Percentiles rank a stretch among this genome's conserved stretches.
Evolutionary conservation across 37 sponge, comb jelly and placozoan species (phyloP).

Genomic region (Haliclona indistincta): DNA sequence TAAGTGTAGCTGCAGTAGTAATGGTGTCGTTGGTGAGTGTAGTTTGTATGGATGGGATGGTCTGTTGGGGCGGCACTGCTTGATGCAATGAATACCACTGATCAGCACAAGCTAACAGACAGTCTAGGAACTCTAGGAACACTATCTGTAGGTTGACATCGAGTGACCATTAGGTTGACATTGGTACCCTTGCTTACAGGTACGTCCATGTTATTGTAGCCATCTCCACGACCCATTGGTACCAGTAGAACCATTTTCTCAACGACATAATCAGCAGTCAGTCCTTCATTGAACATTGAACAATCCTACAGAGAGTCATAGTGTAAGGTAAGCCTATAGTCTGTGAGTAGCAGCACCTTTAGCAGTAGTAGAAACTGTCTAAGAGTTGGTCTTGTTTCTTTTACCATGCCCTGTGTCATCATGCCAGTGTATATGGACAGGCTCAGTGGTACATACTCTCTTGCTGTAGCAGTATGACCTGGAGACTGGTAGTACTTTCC

Average conservation of each 20-base stretch:
- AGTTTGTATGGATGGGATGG: no score
- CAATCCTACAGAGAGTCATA: slow-evolving; percentile 15
- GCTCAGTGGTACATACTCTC: no score
- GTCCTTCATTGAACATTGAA: slow-evolving; percentile 6
- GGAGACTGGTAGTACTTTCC: no score
- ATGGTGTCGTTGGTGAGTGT: no score
- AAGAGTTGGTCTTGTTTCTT: no score
- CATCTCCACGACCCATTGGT: slow-evolving; percentile 37
- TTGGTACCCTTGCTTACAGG: slow-evolving; percentile 11
- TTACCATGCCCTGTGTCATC: no score
- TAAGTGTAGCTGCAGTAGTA: no score
- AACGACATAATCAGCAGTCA: slow-evolving; percentile 15
- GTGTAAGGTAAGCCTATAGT: neutral
- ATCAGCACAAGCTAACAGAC: slow-evolving; percentile 29
- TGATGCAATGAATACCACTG: neutral
- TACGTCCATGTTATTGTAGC: slow-evolving; percentile 35
- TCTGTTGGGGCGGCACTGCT: no score
- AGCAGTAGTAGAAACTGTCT: slow-evolving; percentile 27
- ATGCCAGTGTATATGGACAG: no score
- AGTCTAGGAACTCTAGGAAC: slow-evolving; percentile 63
- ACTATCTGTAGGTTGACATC: slow-evolving; percentile 42
- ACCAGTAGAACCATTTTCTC: slow-evolving; percentile 18
- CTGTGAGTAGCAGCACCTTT: no score
- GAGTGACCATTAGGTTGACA: no score
- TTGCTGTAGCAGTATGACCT: no score